phyloP scores from a whole-genome alignment of 2,888 invertebrate genomes.

The Maniola hyperantus region DNA sequence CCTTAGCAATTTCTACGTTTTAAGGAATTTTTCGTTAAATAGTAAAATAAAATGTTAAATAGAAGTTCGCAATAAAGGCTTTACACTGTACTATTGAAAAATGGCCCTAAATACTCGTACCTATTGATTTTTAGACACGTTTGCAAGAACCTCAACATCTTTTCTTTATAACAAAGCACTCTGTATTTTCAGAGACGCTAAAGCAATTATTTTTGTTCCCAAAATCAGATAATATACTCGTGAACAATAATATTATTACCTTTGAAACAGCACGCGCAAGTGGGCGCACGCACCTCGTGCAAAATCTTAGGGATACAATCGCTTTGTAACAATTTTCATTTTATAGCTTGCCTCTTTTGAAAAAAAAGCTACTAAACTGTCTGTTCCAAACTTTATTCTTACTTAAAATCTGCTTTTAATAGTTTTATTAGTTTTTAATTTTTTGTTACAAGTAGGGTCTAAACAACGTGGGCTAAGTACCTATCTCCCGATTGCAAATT shows the following conservation, averaged over 20 bases:
- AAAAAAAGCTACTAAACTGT: neutral
- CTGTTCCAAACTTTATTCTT: neutral
- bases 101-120: too few relatives aligned
- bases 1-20: too few relatives aligned
- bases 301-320: conserved; percentile 32
- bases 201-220: conserved; percentile 33
- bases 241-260: conserved; percentile 37
- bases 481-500: too few relatives aligned
- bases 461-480: too few relatives aligned
- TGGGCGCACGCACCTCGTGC: conserved; percentile 26
- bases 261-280: conserved; percentile 22
- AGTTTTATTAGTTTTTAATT: neutral
- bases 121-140: neutral
- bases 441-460: too few relatives aligned
- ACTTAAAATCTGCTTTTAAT: neutral
- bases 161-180: conserved; percentile 13
- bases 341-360: conserved; percentile 1
- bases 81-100: too few relatives aligned
- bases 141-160: neutral
- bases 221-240: conserved; percentile 34
- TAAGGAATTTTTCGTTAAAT: too few relatives aligned
- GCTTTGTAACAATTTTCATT: conserved; percentile 15
- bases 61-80: too few relatives aligned
- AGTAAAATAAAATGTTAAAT: too few relatives aligned
- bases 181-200: conserved; percentile 19